Evolutionary conservation across 1,140 invertebrate species (phyloP), one percentile per base, ranked within the genome.

Genomic region (Ceratosolen fusciceps): DNA sequence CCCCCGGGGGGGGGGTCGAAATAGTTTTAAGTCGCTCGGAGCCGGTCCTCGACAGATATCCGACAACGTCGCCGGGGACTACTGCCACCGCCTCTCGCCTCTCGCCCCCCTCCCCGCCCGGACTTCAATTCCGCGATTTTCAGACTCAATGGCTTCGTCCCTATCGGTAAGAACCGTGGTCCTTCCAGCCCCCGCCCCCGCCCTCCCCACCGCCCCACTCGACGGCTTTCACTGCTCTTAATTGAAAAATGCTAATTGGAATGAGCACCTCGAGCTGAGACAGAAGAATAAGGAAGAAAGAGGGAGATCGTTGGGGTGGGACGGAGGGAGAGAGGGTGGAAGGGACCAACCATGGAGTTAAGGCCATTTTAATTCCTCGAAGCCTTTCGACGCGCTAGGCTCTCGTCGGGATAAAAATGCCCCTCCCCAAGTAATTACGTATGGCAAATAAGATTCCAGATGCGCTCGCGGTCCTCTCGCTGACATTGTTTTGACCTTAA

Each of bases 221-320:
- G n/a, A n/a, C n/a, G n/a, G 56, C 77, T 79, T 79, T 79, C 77
- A 74, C 31, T 56, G 58, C 56, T 72, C 67, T 79, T 79, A 79
- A 79, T 79, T 79, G 77, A 79, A 79, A 79, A 79, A 79, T 79
- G 77, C 77, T 79, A 73, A 79, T 79, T 79, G 77, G 73, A 79
- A 73, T 34, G 75, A 56, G 62, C 29, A 37, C 24, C 29, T 1
- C 5, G 21, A 37, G 14, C 29, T 2, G 7, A n/a, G n/a, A n/a
- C n/a, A n/a, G n/a, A n/a, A n/a, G n/a, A n/a, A n/a, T n/a, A n/a
- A n/a, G n/a, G n/a, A n/a, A n/a, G n/a, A n/a, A n/a, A n/a, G n/a
- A n/a, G n/a, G n/a, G n/a, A n/a, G n/a, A n/a, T n/a, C n/a, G n/a
- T n/a, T n/a, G n/a, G n/a, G n/a, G n/a, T n/a, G n/a, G n/a, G n/a